Evolutionary conservation across 2,888 invertebrate genomes (phyloP).

Genomic region (Pterostichus madidus): DNA sequence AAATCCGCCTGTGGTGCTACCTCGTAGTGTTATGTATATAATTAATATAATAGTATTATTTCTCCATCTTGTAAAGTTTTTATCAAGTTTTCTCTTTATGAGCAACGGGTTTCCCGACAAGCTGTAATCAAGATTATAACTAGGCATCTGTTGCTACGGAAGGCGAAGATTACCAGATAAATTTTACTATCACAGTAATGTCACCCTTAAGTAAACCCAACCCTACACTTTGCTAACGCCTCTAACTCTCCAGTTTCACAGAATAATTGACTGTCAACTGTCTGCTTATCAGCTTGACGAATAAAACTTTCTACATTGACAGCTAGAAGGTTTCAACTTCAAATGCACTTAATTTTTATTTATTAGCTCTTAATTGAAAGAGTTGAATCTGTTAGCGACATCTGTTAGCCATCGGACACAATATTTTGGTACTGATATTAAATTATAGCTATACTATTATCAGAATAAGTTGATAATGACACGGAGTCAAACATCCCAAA

Average conservation of each 20-base stretch:
- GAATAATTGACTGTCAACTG: conserved; percentile 32
- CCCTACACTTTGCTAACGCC: conserved; percentile 26
- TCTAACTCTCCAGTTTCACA: conserved; percentile 7
- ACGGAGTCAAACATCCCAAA: too few relatives aligned
- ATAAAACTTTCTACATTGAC: background rate
- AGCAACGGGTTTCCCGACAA: background rate
- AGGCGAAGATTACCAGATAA: conserved; percentile 52
- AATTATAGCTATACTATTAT: too few relatives aligned
- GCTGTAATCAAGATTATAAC: conserved; percentile 50
- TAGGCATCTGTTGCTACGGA: conserved; percentile 59
- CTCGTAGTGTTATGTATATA: too few relatives aligned
- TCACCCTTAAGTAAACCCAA: conserved; percentile 28
- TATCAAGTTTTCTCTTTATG: background rate
- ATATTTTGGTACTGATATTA: too few relatives aligned
- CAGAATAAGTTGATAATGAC: too few relatives aligned
- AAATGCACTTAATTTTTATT: too few relatives aligned
- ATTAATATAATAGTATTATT: too few relatives aligned
- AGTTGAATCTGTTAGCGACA: too few relatives aligned
- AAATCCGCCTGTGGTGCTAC: too few relatives aligned
- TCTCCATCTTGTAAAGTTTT: background rate
- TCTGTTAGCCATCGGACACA: too few relatives aligned
- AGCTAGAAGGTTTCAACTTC: background rate
- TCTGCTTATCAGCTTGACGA: conserved; percentile 16
- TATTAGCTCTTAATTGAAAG: too few relatives aligned
- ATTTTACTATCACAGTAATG: conserved; percentile 56